A percentile compares a stretch with the other conserved stretches of the same genome.
Conservation (phyloP, 2,113 vertebrate species). For the Cyprinus carpio region DNA sequence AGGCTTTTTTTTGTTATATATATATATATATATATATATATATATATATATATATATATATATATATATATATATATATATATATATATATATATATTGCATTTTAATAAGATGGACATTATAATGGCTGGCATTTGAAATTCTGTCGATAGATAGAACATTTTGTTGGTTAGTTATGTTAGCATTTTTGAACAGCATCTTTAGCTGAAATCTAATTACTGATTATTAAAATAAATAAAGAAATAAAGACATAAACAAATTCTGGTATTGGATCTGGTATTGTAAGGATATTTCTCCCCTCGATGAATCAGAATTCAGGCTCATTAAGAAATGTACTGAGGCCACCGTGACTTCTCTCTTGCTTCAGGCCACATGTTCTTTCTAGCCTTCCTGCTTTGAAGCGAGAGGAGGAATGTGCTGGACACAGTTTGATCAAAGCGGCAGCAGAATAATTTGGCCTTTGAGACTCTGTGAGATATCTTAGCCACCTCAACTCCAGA, state of each 20-base stretch:
- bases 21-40: too few species aligned
- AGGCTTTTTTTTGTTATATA: not conserved
- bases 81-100: too few species aligned
- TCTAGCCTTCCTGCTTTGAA: conserved; percentile 56
- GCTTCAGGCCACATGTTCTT: conserved; percentile 37
- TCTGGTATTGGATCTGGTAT: not conserved
- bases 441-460: conserved; percentile 62
- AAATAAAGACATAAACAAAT: too few species aligned
- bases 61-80: too few species aligned
- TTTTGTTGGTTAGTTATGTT: not conserved
- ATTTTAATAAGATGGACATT: not conserved
- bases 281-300: not conserved
- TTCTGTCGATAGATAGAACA: not conserved
- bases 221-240: not conserved
- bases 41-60: too few species aligned
- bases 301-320: not conserved
- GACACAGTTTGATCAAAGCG: conserved; percentile 65
- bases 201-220: not conserved
- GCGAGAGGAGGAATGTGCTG: conserved; percentile 37
- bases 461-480: conserved; percentile 50
- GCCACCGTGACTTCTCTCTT: conserved; percentile 23
- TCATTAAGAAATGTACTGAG: not conserved
- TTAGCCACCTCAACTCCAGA: conserved; percentile 57
- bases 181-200: not conserved
- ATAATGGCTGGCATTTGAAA: not conserved